Evolutionary conservation across 2,797 vertebrate species (phyloP).

Genomic region (Phaenicophaeus curvirostris): DNA sequence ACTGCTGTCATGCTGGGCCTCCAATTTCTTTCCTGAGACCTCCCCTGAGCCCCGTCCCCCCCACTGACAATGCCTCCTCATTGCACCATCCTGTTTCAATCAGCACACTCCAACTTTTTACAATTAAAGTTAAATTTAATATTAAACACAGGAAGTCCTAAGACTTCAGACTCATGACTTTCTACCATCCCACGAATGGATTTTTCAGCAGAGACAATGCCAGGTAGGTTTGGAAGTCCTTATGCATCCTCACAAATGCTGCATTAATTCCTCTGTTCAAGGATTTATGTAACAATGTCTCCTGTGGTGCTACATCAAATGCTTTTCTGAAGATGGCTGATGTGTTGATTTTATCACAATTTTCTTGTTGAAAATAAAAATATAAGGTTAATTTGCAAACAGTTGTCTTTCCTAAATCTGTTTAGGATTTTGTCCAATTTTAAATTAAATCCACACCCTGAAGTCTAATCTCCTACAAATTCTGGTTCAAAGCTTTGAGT

Average conservation of each 20-base stretch:
- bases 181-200: not conserved
- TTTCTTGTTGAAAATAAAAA: not conserved
- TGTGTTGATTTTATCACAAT: not conserved
- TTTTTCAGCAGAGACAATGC: not conserved
- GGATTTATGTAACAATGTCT: not conserved
- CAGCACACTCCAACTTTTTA: not conserved
- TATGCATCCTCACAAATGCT: not conserved
- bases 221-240: not conserved
- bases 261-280: not conserved
- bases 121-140: not conserved
- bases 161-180: not conserved
- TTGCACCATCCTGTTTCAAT: not conserved
- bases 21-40: not conserved
- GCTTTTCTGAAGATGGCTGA: not conserved
- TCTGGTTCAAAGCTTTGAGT: not conserved
- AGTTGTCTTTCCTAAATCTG: not conserved
- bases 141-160: not conserved
- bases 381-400: not conserved
- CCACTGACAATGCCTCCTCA: not conserved
- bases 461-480: not conserved
- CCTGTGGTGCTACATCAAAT: not conserved
- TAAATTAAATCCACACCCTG: not conserved
- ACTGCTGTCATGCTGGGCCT: not conserved
- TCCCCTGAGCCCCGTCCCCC: accelerated
- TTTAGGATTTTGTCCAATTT: not conserved